These are phyloP conservation scores for Perodicticus potto DNA, from an alignment of 2,797 vertebrate genomes.

Conservation along the genomic window DNA sequence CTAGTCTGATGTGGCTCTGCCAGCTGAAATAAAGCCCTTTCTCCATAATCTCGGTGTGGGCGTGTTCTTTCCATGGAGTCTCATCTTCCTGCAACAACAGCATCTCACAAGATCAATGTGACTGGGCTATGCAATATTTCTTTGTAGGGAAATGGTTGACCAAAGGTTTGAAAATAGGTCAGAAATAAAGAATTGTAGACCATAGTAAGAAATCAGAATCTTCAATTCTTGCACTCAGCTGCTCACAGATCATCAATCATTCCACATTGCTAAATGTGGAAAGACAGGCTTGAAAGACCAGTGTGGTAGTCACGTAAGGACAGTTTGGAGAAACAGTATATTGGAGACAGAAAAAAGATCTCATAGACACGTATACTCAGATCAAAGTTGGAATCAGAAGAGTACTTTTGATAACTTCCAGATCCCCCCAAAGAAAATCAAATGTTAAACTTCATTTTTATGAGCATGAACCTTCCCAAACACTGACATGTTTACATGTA, in stretches of 20 bases:
- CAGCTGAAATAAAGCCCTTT: no score
- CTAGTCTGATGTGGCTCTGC: no score
- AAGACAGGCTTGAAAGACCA: background rate
- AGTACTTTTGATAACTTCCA: constrained; percentile 54
- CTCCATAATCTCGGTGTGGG: no score
- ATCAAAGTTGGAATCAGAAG: constrained; percentile 14
- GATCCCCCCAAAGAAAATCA: constrained; percentile 11
- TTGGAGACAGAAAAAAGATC: background rate
- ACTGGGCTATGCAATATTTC: background rate
- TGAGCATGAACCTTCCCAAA: constrained; percentile 49
- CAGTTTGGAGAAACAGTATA: background rate
- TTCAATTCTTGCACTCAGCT: constrained; percentile 6
- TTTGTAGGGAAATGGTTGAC: background rate
- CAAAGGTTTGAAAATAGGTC: background rate
- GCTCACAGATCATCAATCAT: background rate
- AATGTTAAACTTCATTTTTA: constrained; percentile 50
- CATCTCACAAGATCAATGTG: background rate
- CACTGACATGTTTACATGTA: constrained; percentile 56
- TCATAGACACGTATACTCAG: constrained; percentile 1
- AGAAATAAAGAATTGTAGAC: background rate
- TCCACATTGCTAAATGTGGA: background rate
- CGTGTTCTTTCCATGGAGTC: no score
- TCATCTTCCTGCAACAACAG: no score
- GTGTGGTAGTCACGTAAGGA: background rate
- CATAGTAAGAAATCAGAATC: background rate